Evolutionary conservation across 2,888 invertebrate genomes (phyloP).

Genomic region (Calliopum simillimum): DNA sequence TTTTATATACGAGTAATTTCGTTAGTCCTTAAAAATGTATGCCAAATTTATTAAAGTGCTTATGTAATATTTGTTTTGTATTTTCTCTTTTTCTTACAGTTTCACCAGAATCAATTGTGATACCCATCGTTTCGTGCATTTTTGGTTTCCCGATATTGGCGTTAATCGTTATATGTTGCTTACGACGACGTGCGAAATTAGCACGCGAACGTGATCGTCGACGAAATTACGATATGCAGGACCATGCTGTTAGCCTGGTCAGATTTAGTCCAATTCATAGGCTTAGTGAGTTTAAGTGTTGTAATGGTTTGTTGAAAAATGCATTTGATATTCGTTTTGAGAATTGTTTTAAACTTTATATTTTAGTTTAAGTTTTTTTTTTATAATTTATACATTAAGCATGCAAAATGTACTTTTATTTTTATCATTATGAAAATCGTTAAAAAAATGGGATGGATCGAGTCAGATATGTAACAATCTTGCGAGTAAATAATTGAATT

Average conservation of each 20-base stretch:
- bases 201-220: constrained; percentile 85
- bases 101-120: constrained; percentile 87
- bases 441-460: no score
- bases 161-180: constrained; percentile 86
- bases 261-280: constrained; percentile 80
- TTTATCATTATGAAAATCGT: no score
- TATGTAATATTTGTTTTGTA: no score
- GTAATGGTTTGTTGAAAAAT: constrained; percentile 44
- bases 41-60: no score
- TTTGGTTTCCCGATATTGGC: constrained; percentile 89
- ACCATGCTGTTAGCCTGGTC: constrained; percentile 85
- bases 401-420: no score
- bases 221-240: constrained; percentile 84
- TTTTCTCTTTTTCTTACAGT: constrained; percentile 72
- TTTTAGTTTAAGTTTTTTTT: background rate
- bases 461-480: no score
- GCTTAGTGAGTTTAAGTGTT: constrained; percentile 72
- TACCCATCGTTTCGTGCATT: constrained; percentile 90
- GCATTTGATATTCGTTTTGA: constrained; percentile 32
- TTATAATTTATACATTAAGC: no score
- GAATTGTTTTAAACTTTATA: constrained; percentile 44
- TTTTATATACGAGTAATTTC: no score
- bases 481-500: no score
- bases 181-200: constrained; percentile 84
- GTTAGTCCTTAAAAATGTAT: no score